Base-by-base conservation (phyloP, 2,113 vertebrate species). In the Myiopsitta monachus region DNA sequence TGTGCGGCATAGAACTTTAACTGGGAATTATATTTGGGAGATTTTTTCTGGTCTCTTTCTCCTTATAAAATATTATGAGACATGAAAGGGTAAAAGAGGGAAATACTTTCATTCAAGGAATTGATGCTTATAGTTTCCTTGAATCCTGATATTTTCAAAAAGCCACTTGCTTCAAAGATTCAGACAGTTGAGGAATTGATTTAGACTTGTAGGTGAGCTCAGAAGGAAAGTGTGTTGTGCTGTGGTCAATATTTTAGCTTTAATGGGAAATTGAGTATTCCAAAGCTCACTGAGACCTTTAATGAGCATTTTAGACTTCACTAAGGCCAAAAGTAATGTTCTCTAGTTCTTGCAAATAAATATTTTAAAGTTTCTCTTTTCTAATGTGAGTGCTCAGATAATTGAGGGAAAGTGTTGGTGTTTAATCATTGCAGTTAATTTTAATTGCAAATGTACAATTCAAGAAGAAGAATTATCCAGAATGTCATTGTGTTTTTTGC, bases 341-440 rank as follows among this genome's bases (percentile, higher is more conserved):
- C 63, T 87, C 75, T 83, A 46, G 85, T 91, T 96, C 85, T 96
- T 90, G 83, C 68, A 96, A 92, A 96, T 96, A 97, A 96, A 95
- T 90, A 92, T 88, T 96, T 94, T 88, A 90, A 68, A 18, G 52
- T 95, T 96, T 89, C 36, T 84, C 66, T 92, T 85, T 86, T 84
- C 66, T 82, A 88, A 90, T 76, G 90, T 87, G 57, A 87, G 51
- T 84, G 43, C 46, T 81, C 78, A 61, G 74, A 36, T 69, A 90
- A 75, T 87, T 95, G 74, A 86, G 80, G 80, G 57, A 91, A 95
- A 92, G 68, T 87, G 27, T 78, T 85, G 61, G 30, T 90, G 86
- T 94, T 97, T 96, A 96, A 92, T 97, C 95, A 94, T 83, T 83
- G 44, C 64, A 88, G 95, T 96, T 97, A 73, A 95, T 92, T 95